A percentile compares a stretch with the other conserved stretches of the same genome.
Evolutionary conservation across 2,888 invertebrate genomes (phyloP).

Genomic region (Sussaba pulchella): DNA sequence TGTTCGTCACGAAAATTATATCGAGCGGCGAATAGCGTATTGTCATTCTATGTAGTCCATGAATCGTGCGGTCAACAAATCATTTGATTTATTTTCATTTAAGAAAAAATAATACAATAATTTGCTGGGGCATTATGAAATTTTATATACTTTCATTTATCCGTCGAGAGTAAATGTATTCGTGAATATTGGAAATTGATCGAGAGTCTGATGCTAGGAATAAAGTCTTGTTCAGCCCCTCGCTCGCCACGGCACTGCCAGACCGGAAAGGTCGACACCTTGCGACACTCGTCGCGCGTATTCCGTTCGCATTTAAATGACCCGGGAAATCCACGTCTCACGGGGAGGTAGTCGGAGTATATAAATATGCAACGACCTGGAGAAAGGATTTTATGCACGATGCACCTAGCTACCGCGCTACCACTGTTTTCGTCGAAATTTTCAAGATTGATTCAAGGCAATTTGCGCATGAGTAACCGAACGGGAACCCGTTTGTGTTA

Average conservation of each 20-base stretch:
- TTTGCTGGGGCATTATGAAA: no score
- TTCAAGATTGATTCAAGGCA: slow-evolving; percentile 75
- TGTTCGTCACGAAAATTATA: neutral
- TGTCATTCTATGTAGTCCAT: neutral
- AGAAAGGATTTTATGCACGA: slow-evolving; percentile 67
- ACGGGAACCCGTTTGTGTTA: slow-evolving; percentile 14
- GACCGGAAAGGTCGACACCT: slow-evolving; percentile 34
- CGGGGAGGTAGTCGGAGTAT: slow-evolving; percentile 42
- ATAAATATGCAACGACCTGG: slow-evolving; percentile 76
- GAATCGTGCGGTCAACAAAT: no score
- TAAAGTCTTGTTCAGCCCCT: slow-evolving; percentile 35
- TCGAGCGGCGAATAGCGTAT: neutral
- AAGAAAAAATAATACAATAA: no score
- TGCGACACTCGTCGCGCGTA: slow-evolving; percentile 67
- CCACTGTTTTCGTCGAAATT: slow-evolving; percentile 73
- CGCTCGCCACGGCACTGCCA: slow-evolving; percentile 55
- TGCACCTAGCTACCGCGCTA: slow-evolving; percentile 63
- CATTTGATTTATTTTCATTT: no score
- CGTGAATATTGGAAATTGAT: slow-evolving; percentile 18
- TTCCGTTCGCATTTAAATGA: slow-evolving; percentile 72
- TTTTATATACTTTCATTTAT: slow-evolving; percentile 8
- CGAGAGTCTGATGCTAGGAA: slow-evolving; percentile 18
- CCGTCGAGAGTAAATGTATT: neutral
- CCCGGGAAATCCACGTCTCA: slow-evolving; percentile 50
- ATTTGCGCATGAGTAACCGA: slow-evolving; percentile 61